Conservation (phyloP, 2,113 vertebrate genomes). For the Cyphotilapia sp. region DNA sequence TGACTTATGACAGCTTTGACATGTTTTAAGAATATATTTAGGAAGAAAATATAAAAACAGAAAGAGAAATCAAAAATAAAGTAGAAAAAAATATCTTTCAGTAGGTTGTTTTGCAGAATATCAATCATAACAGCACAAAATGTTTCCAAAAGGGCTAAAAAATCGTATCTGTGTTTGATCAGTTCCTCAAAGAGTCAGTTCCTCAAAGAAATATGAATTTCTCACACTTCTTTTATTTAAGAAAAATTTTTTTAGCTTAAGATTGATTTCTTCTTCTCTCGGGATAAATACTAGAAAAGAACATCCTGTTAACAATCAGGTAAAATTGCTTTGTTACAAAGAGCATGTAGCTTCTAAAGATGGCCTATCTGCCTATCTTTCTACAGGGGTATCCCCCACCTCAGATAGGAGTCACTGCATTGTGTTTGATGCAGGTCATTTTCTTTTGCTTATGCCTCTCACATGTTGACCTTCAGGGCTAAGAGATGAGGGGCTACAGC, state of each 20-base stretch:
- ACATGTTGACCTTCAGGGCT: conserved; percentile 48
- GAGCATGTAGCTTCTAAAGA: background rate
- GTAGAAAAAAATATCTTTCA: background rate
- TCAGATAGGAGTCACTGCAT: background rate
- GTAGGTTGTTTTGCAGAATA: background rate
- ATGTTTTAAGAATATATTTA: background rate
- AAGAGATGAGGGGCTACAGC: conserved; percentile 39
- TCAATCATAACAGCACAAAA: background rate
- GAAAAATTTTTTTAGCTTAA: background rate
- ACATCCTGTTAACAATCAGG: background rate
- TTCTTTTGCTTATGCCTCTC: conserved; percentile 47
- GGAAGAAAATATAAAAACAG: background rate
- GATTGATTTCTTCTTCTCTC: background rate
- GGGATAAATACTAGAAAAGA: background rate
- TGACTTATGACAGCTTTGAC: conserved; percentile 14
- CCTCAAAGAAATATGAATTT: background rate
- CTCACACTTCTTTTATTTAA: background rate
- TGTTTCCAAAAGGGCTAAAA: background rate
- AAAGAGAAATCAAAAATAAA: background rate
- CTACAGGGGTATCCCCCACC: background rate
- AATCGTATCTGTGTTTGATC: background rate
- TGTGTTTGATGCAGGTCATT: conserved; percentile 6
- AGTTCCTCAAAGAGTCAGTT: background rate
- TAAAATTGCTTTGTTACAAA: background rate
- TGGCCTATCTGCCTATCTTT: background rate